Base-by-base conservation (phyloP, 2,888 invertebrate species). In the Callimorpha dominula region DNA sequence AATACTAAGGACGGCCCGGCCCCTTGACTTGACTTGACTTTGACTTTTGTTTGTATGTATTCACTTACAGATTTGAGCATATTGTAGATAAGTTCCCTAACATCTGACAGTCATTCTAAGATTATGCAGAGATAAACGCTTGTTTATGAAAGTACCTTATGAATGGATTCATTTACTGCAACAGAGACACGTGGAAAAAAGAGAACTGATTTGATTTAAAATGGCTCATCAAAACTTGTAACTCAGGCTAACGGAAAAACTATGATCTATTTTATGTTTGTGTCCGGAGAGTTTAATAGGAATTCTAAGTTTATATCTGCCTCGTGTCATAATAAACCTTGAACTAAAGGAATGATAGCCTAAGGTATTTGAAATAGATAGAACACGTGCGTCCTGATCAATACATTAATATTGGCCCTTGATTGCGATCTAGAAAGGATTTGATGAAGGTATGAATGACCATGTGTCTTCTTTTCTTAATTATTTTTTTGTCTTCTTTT, bases 291-390 rank as follows among this genome's bases (percentile, higher is more conserved):
- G 64, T 43, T 46, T 49, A 71, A 71, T 60, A 54, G 65, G 54
- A 65, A 52, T 31, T 65, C 70, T 65, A 70, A 54, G 17, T 57
- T 70, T 57, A 65, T 46, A 31, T 20, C 3, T 43, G 49, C 57
- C 11, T 17, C 57, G 31, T 65, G 46, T 17, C 52, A n/a, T n/a
- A n/a, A 42, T 54, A 54, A 54, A 42, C n/a, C 54, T 42, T 54
- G 17, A 42, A n/a, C 49, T 15, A n/a, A 17, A 42, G n/a, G 5
- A 66, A 50, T 43, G 42, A 17, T 52, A 42, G n/a, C n/a, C 67
- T 52, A 15, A 42, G 42, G n/a, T 54, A 42, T 52, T 67, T 42
- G n/a, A 67, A 42, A 67, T 12, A 42, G 52, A 67, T 54, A 42
- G 40, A 52, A 42, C 66, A 66, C 52, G 66, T 66, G 52, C 40